phyloP scores from a whole-genome alignment of 2,888 invertebrate genomes.

The Thereva unica region DNA sequence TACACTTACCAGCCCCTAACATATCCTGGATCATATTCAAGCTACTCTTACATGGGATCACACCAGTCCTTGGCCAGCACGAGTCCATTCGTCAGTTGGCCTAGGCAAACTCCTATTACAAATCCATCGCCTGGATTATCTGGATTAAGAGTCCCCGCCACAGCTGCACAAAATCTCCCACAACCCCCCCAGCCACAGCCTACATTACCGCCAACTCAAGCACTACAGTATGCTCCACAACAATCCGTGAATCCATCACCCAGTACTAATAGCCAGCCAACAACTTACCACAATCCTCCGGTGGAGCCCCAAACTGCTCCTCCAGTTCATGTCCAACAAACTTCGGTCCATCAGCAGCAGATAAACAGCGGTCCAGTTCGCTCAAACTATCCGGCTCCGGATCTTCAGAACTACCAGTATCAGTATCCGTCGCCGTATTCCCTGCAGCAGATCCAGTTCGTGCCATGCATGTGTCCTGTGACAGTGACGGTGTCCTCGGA shows the following conservation, averaged over 20 bases:
- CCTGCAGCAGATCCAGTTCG: conserved; percentile 42
- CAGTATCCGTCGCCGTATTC: conserved; percentile 7
- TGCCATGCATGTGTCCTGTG: conserved; percentile 45
- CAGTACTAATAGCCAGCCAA: no score
- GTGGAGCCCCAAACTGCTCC: conserved; percentile 6
- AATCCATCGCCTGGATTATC: conserved; percentile 18
- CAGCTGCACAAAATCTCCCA: neutral
- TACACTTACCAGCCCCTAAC: conserved; percentile 44
- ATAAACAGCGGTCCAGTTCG: conserved; percentile 8
- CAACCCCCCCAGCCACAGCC: neutral
- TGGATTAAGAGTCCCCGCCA: conserved; percentile 2
- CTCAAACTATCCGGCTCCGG: conserved; percentile 26
- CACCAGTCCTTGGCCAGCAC: conserved; percentile 14
- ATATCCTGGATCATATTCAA: conserved; percentile 36
- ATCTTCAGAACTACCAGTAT: conserved; percentile 37
- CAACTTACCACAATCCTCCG: no score
- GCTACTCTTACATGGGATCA: conserved; percentile 25
- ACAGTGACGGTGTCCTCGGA: conserved; percentile 38
- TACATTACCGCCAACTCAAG: conserved; percentile 3
- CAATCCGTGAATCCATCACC: neutral
- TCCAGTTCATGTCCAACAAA: conserved; percentile 9
- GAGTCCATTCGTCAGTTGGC: conserved; percentile 30
- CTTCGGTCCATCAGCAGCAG: conserved; percentile 1
- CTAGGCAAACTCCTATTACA: conserved; percentile 10
- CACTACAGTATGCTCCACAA: neutral